Percentiles rank a stretch among this genome's conserved stretches.
phyloP scores from a whole-genome alignment of 2,797 vertebrate species.

The Manis pentadactyla region DNA sequence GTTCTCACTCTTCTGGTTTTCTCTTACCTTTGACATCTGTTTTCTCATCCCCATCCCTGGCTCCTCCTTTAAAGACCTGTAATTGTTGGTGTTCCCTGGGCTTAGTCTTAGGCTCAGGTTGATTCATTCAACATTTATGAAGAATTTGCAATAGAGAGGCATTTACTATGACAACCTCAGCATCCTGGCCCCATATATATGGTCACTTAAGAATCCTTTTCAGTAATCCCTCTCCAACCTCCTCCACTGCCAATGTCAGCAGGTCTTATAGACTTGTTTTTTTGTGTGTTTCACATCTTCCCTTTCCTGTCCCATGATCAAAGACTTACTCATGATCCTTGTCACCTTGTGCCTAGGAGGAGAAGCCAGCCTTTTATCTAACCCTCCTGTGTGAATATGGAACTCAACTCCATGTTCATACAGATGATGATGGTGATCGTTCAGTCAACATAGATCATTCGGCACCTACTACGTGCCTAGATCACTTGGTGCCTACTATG shows the following conservation, averaged over 20 bases:
- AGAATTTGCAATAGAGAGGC: neutral
- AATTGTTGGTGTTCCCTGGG: neutral
- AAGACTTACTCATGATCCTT: neutral
- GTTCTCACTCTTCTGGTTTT: neutral
- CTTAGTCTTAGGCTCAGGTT: neutral
- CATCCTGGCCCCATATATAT: neutral
- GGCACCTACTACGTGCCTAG: neutral
- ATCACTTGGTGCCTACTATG: neutral
- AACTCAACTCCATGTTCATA: neutral
- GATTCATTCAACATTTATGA: slow-evolving; percentile 45
- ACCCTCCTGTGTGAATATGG: neutral
- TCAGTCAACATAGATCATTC: neutral
- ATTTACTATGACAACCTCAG: neutral
- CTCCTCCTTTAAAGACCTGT: neutral
- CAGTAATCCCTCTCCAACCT: neutral
- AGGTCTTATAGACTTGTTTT: neutral
- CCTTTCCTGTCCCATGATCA: neutral
- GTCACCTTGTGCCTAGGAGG: neutral
- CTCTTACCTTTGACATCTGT: neutral
- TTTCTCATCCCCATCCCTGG: neutral
- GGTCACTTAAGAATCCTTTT: slow-evolving; percentile 6
- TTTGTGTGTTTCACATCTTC: neutral
- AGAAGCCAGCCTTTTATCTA: neutral
- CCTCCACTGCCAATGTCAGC: neutral
- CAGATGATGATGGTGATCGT: neutral